Conservation (phyloP, 2,797 vertebrate genomes). For the Sebastes ruberrimus region DNA sequence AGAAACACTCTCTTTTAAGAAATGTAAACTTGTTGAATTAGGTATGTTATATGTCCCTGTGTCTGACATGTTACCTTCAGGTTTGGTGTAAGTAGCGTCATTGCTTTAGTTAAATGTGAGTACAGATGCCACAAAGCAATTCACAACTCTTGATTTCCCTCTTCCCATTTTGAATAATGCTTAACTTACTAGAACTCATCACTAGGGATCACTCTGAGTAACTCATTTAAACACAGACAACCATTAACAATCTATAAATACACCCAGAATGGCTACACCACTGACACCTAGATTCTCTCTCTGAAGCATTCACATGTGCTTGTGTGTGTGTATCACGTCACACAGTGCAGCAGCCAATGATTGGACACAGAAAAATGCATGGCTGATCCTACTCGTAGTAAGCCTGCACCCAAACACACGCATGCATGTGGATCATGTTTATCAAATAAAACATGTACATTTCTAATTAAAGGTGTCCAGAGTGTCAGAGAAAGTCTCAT, state of each 20-base stretch:
- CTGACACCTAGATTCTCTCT: background rate
- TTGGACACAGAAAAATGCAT: background rate
- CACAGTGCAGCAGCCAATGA: constrained; percentile 7
- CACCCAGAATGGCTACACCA: background rate
- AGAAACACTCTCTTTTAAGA: background rate
- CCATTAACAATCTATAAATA: background rate
- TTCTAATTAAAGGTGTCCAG: background rate
- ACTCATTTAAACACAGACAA: background rate
- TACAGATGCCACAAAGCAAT: background rate
- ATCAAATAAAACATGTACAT: background rate
- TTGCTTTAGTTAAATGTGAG: background rate
- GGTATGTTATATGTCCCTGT: background rate
- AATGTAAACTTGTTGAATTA: background rate
- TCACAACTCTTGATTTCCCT: background rate
- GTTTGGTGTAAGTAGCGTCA: background rate
- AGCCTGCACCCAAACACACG: background rate
- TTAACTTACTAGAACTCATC: background rate
- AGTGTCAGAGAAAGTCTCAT: background rate
- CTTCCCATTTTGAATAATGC: background rate
- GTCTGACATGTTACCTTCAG: background rate
- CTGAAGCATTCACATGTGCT: background rate
- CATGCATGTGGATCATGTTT: background rate
- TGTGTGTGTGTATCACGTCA: background rate
- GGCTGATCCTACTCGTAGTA: constrained; percentile 3
- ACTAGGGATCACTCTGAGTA: background rate